phyloP scores from a whole-genome alignment of 2,888 invertebrate genomes.

The Drosophila multiciliata region DNA sequence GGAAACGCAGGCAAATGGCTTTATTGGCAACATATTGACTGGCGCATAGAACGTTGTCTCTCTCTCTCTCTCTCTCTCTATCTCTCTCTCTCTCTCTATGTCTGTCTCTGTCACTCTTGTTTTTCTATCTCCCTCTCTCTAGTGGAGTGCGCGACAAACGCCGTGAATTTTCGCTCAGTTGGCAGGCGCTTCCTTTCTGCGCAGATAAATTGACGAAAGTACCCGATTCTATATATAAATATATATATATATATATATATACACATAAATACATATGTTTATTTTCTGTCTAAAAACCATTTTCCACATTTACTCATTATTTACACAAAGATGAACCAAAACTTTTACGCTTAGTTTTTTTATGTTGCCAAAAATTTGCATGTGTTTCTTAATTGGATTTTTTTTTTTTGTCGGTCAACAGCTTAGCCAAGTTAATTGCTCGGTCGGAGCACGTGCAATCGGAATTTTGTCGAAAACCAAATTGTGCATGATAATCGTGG shows the following conservation, averaged over 20 bases:
- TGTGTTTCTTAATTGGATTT: neutral
- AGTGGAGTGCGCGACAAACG: conserved; percentile 45
- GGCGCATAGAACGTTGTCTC: conserved; percentile 5
- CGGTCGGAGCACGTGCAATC: conserved; percentile 30
- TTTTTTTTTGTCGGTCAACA: neutral
- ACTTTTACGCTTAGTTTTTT: neutral
- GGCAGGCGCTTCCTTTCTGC: conserved; percentile 52
- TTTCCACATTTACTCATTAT: conserved; percentile 26
- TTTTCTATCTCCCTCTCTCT: neutral
- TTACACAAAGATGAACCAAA: conserved; percentile 2
- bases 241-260: conserved; percentile 5
- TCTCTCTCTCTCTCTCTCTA: conserved; percentile 7
- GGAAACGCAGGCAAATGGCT: conserved; percentile 71
- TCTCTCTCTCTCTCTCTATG: neutral
- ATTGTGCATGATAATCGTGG: conserved; percentile 43
- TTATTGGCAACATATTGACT: conserved; percentile 75
- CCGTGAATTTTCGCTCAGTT: conserved; percentile 49
- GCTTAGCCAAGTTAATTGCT: conserved; percentile 6
- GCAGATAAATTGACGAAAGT: conserved; percentile 39
- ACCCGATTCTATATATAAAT: neutral
- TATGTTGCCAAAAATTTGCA: conserved; percentile 1
- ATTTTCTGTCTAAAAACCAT: conserved; percentile 16
- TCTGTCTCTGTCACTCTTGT: neutral
- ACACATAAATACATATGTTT: conserved; percentile 17
- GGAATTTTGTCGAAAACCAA: conserved; percentile 9